Evolutionary conservation across 2,888 invertebrate species (phyloP), one percentile per base, ranked within the genome.

Genomic region (Oscheius sp.): DNA sequence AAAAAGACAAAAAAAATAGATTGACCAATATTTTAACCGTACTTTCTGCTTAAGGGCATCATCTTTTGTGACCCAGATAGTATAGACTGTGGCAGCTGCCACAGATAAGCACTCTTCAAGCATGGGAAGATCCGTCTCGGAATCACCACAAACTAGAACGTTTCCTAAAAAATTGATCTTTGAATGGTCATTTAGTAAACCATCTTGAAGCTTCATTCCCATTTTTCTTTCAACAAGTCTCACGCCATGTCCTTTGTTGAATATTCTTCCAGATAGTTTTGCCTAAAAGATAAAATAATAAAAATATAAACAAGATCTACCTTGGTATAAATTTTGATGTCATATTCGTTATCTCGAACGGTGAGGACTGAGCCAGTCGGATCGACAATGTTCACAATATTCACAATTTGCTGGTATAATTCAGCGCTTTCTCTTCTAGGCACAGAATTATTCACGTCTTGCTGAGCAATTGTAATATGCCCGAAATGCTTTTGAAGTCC

Each of bases 171-270:
- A 25, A 20, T 34, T 23, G 27, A 15, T 23, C 15, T 67, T 20
- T 15, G 10, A 17, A 17, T 5, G 34, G 6, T 4, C 17, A 45
- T 15, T 12, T 17, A 20, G 17, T 20, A 33, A 33, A 71, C 71
- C 73, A 45, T 78, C 69, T 61, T 70, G 58, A 42, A 83, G 58
- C 42, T 82, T 68, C 61, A 83, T 65, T 33, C 70, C 71, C 79
- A 80, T 70, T 39, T 78, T 69, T 66, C 73, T 39, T 34, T 79
- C 68, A 50, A 76, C 74, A 33, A 84, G 67, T 10, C 75, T 75
- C 6, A 84, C 75, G n/a, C 84, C 84, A 48, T 83, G 75, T 3
- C 84, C 84, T 53, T 84, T 84, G 76, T 80, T 81, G 78, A 84
- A 84, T 34, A 82, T 79, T 33, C 75, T 33, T 6, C 79, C 80